A percentile compares a stretch with the other conserved stretches of the same genome.
Conservation (phyloP, 2,888 invertebrate species). For the Anthophora plumipes region DNA sequence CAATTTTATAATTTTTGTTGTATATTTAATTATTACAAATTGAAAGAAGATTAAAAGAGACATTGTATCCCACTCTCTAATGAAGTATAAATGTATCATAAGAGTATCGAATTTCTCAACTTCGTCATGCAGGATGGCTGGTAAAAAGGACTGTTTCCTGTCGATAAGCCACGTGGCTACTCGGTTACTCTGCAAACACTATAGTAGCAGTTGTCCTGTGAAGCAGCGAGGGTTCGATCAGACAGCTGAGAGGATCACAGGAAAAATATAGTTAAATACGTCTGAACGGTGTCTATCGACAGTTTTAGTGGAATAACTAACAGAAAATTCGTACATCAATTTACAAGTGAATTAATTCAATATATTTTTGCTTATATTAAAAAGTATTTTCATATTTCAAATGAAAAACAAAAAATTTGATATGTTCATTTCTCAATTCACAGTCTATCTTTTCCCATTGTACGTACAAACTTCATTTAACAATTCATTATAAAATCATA, state of each 20-base stretch:
- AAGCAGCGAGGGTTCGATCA: constrained; percentile 36
- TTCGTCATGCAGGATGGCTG: constrained; percentile 48
- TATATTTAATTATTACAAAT: not conserved
- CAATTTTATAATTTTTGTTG: not conserved
- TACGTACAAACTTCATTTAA: too few relatives aligned
- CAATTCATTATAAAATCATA: too few relatives aligned
- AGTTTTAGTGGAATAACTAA: too few relatives aligned
- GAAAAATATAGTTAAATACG: not conserved
- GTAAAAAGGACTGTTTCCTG: constrained; percentile 74
- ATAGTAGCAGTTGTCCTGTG: constrained; percentile 48
- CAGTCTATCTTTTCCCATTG: too few relatives aligned
- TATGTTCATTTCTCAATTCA: too few relatives aligned
- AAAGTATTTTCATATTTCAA: too few relatives aligned
- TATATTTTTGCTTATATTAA: too few relatives aligned
- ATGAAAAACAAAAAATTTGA: too few relatives aligned
- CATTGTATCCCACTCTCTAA: not conserved
- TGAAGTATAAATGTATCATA: not conserved
- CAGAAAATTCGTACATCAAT: too few relatives aligned
- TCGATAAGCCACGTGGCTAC: constrained; percentile 73
- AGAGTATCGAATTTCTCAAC: constrained; percentile 63
- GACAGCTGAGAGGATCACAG: constrained; percentile 50
- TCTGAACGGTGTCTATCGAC: too few relatives aligned
- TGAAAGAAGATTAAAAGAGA: not conserved
- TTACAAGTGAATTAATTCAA: too few relatives aligned
- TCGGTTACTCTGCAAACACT: constrained; percentile 74